Base-by-base conservation (phyloP, 2,797 vertebrate genomes). In the Molossus molossus region DNA sequence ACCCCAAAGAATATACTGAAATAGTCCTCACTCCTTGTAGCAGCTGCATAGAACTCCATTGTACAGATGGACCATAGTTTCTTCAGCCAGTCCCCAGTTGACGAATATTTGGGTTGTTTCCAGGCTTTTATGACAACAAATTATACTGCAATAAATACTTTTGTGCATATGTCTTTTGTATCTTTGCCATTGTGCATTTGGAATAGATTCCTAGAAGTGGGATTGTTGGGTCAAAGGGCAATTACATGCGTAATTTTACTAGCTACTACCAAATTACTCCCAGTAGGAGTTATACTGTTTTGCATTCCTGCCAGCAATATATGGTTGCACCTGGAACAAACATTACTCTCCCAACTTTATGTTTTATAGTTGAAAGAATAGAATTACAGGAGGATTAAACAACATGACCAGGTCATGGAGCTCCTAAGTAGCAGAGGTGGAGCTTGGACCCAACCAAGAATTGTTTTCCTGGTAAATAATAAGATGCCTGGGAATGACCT, bases 361-460 rank as follows among this genome's bases (percentile, higher is more conserved):
- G 64, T 86, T 85, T 96, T 85, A 60, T 27, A 72, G 50, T 58
- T 75, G 90, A 86, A 80, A 89, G 96, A 94, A 33, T 75, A 2
- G 65, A 95, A 89, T 58, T 21, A 37, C 18, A 29, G 53, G 64
- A 37, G 48, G 17, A 6, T 75, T 25, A 29, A 82, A 69, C 64
- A 21, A 80, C 53, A 18, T n/a, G 58, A 29, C 9, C 25, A n/a
- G 14, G 27, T 60, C 60, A 18, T 3, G 67, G 33, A 70, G 65
- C 72, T 77, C 33, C 45, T 76, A 25, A 55, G 29, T 9, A 67
- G 86, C 83, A 75, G 76, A 85, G 72, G 29, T 20, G n/a, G 55
- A 69, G 53, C 48, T 72, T 91, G 81, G 33, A 29, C 40, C 60
- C 60, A 77, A 23, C 18, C 60, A 27, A 62, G 67, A 80, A 70